A percentile compares a stretch with the other conserved stretches of the same genome.
phyloP scores from a whole-genome alignment of 2,113 vertebrate genomes.

The Pica pica region DNA sequence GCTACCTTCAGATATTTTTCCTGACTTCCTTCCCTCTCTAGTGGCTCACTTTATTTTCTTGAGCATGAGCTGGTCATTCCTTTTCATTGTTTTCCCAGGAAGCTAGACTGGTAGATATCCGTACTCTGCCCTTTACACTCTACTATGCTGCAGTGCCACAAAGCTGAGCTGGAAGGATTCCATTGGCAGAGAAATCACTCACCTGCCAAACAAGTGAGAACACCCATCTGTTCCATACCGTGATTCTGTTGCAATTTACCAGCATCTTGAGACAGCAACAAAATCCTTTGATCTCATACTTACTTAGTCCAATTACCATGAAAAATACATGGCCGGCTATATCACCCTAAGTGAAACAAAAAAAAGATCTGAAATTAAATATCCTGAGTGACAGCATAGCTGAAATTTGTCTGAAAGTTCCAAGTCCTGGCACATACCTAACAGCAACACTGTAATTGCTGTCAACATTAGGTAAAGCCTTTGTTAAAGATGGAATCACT shows the following conservation, averaged over 20 bases:
- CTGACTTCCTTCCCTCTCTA: background rate
- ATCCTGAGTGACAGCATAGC: background rate
- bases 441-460: background rate
- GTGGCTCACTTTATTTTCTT: background rate
- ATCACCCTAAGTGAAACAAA: background rate
- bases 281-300: background rate
- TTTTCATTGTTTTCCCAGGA: background rate
- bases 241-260: background rate
- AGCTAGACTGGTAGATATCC: background rate
- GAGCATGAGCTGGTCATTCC: background rate
- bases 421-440: background rate
- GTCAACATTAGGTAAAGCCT: background rate
- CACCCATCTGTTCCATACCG: background rate
- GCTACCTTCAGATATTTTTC: background rate
- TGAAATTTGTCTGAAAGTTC: background rate
- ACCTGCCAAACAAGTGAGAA: background rate
- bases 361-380: background rate
- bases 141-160: background rate
- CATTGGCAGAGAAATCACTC: background rate
- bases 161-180: background rate
- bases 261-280: background rate
- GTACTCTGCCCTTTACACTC: background rate
- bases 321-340: background rate
- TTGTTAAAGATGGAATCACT: background rate
- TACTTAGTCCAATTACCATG: background rate